These are phyloP conservation scores for Drosophila cognata DNA, from an alignment of 2,888 invertebrate genomes.

Conservation along the genomic window DNA sequence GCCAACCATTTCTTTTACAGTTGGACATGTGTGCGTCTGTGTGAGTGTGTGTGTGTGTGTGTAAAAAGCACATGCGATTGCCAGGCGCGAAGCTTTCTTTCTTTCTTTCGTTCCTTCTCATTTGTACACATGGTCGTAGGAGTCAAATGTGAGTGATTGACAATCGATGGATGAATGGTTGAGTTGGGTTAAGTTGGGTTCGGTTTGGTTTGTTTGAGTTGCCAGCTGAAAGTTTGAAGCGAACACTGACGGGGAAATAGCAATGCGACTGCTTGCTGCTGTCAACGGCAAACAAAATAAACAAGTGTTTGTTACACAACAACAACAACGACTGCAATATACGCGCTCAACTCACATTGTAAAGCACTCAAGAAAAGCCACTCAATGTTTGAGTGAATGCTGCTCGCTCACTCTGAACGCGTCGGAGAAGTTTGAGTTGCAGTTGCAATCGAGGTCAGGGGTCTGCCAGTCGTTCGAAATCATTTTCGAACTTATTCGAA, in stretches of 20 bases:
- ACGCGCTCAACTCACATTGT: constrained; percentile 9
- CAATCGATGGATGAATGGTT: constrained; percentile 74
- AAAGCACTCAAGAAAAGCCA: constrained; percentile 26
- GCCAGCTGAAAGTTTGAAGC: constrained; percentile 5
- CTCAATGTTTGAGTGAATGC: constrained; percentile 37
- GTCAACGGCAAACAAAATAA: constrained; percentile 49
- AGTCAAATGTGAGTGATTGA: constrained; percentile 74
- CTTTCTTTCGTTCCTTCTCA: constrained; percentile 62
- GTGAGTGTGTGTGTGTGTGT: constrained; percentile 20
- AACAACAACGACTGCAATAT: constrained; percentile 11
- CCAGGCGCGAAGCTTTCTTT: constrained; percentile 39
- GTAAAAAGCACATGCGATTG: constrained; percentile 37
- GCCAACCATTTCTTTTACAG: constrained; percentile 66
- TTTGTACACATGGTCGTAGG: constrained; percentile 64
- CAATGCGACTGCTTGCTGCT: constrained; percentile 16
- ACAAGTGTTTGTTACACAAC: constrained; percentile 52
- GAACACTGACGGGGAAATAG: constrained; percentile 41
- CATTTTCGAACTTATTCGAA: constrained; percentile 58
- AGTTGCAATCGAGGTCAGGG: constrained; percentile 68
- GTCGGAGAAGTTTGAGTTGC: constrained; percentile 69
- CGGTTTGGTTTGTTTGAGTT: background rate
- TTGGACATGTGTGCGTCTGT: constrained; percentile 45
- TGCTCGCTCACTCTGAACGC: constrained; percentile 16
- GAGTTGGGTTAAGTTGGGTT: constrained; percentile 9
- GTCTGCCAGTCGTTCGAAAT: constrained; percentile 60